Evolutionary conservation across 92 coral and sea anemone genomes (phyloP).

Genomic region (Anthopleura xanthogrammica): DNA sequence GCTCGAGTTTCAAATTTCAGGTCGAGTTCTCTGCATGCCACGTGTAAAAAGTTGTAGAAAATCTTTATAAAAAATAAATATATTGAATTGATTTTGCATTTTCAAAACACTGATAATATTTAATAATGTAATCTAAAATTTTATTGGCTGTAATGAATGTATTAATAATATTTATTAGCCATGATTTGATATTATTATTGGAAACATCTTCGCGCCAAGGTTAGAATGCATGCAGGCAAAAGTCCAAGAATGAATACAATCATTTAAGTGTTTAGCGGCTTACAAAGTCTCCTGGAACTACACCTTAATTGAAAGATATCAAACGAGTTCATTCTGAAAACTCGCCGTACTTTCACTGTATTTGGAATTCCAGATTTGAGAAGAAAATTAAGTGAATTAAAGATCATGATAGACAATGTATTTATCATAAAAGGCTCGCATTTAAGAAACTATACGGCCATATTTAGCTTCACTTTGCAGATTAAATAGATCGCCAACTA

Average conservation of each 20-base stretch:
- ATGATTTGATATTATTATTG: background rate
- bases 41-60: background rate
- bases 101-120: background rate
- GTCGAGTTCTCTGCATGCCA: background rate
- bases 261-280: background rate
- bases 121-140: background rate
- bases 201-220: background rate
- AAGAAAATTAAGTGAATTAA: background rate
- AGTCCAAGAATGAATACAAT: background rate
- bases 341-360: background rate
- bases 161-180: background rate
- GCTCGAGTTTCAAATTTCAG: background rate
- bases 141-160: background rate
- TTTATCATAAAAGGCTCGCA: background rate
- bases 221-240: background rate
- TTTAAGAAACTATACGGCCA: background rate
- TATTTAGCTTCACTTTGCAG: background rate
- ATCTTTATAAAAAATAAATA: background rate
- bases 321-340: background rate
- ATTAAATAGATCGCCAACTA: background rate
- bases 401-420: background rate
- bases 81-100: too few species aligned
- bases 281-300: background rate
- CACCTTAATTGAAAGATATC: background rate
- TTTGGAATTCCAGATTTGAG: background rate